Evolutionary conservation across 2,113 vertebrate genomes (phyloP).

Genomic region (Saguinus imperator): DNA sequence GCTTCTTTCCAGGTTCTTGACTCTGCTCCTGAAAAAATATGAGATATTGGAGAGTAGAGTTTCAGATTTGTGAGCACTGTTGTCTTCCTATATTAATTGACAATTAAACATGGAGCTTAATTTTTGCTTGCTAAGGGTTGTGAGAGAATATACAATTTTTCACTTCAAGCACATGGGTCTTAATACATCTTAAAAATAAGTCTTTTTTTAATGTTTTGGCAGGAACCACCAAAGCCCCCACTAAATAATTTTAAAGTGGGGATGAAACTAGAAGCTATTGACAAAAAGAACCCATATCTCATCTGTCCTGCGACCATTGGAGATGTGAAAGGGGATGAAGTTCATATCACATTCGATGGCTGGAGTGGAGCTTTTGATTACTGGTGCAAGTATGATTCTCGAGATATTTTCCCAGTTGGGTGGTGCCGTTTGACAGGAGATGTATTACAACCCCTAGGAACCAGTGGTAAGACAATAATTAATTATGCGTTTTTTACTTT

Average conservation of each 20-base stretch:
- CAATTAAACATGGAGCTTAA: slow-evolving; percentile 32
- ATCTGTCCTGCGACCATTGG: slow-evolving; percentile 97
- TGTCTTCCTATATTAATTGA: slow-evolving; percentile 49
- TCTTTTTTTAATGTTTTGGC: slow-evolving; percentile 68
- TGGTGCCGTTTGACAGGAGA: slow-evolving; percentile 96
- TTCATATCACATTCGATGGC: slow-evolving; percentile 96
- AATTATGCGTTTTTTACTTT: slow-evolving; percentile 68
- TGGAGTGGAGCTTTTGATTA: slow-evolving; percentile 97
- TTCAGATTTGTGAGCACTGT: slow-evolving; percentile 8
- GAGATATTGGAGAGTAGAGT: slow-evolving; percentile 25
- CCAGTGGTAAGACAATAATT: slow-evolving; percentile 89
- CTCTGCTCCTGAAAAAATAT: slow-evolving; percentile 16
- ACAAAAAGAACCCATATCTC: slow-evolving; percentile 96
- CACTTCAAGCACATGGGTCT: slow-evolving; percentile 25
- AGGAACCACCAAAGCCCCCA: slow-evolving; percentile 92
- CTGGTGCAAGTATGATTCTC: slow-evolving; percentile 96
- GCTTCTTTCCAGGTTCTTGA: slow-evolving; percentile 50
- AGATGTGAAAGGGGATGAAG: slow-evolving; percentile 92
- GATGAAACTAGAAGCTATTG: slow-evolving; percentile 97
- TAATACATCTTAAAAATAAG: slow-evolving; percentile 61
- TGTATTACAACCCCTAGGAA: slow-evolving; percentile 94
- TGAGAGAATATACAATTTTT: not conserved
- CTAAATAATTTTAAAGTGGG: slow-evolving; percentile 93
- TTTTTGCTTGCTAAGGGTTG: slow-evolving; percentile 50
- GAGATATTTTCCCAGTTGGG: slow-evolving; percentile 97